Base-by-base conservation (phyloP, 1,140 invertebrate species). In the Andrena cerasifolii region DNA sequence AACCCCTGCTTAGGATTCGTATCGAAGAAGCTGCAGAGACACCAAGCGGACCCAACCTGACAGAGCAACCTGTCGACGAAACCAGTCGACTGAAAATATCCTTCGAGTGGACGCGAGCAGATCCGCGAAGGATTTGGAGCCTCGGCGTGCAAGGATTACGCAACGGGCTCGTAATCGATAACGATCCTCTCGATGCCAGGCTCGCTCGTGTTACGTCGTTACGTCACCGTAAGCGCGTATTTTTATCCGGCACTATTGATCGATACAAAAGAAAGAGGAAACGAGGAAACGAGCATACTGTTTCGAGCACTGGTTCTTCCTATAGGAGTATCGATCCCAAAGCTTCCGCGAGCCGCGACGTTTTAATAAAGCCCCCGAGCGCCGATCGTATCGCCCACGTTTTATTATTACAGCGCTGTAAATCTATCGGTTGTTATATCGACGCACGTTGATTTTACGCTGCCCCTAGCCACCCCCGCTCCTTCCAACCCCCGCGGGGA, bases 331-430 rank as follows among this genome's bases (percentile, higher is more conserved):
- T 63, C 70, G 59, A 78, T 73, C 49, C 68, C 16, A 28, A 31
- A 47, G 47, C 68, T 45, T 53, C 58, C 33, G 45, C 54, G 24
- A 74, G 54, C 43, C 40, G 43, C 21, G 59, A 74, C 70, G 70
- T 63, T 78, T 73, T 78, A 78, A 78, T 78, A 78, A 78, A 78
- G 76, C 36, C 12, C 8, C 45, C 47, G 47, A 45, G 56, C 56
- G 33, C 31, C 33, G 12, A 28, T 49, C 77, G 70, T 73, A 79
- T 79, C 31, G 24, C 31, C 3, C 43, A 33, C n/a, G 43, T 75
- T 79, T 79, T 79, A 79, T 74, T 74, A 66, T 79, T 66, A 74
- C 71, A 43, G 59, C 53, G 31, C 43, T 66, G 43, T 74, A 79
- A 79, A 79, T 79, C 77, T 59, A 74, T 74, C 71, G 47, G 43